Percentiles rank a stretch among this genome's conserved stretches.
Evolutionary conservation across 2,888 invertebrate genomes (phyloP).

Genomic region (Dorcus parallelipipedus): DNA sequence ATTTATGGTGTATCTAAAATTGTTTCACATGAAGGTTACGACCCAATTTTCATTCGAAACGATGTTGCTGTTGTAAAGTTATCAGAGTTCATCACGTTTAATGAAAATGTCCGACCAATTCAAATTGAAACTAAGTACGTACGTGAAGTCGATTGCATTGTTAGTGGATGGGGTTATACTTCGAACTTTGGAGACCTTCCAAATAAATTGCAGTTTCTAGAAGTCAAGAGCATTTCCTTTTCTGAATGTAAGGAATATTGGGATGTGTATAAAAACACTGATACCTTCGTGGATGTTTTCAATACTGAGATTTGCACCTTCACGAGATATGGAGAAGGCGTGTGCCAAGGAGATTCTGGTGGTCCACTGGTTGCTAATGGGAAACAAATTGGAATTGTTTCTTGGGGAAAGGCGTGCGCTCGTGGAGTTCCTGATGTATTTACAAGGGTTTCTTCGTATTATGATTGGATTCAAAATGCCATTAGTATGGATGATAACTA

Average conservation of each 20-base stretch:
- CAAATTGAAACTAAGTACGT: background rate
- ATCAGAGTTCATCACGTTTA: background rate
- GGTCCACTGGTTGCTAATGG: slow-evolving; percentile 6
- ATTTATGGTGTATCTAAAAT: background rate
- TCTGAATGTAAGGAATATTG: background rate
- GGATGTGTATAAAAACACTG: background rate
- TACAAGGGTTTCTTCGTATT: slow-evolving; percentile 3
- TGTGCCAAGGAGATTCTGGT: slow-evolving; percentile 5
- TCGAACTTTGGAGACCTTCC: background rate
- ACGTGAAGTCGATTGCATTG: background rate
- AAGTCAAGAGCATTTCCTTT: background rate
- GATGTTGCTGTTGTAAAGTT: slow-evolving; percentile 5
- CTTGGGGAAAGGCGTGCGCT: background rate
- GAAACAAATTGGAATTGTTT: slow-evolving; percentile 7
- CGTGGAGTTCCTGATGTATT: background rate
- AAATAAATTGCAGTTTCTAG: background rate
- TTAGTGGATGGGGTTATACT: slow-evolving; percentile 3
- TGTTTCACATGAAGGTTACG: slow-evolving; percentile 1
- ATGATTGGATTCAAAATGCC: slow-evolving; percentile 1
- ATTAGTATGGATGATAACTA: no score
- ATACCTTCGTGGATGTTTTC: background rate
- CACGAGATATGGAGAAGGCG: background rate
- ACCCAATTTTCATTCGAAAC: background rate
- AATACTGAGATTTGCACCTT: slow-evolving; percentile 1
- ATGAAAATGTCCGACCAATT: background rate